These are phyloP conservation scores for Pseudopodoces humilis DNA, from an alignment of 2,113 vertebrate genomes.

Conservation along the genomic window DNA sequence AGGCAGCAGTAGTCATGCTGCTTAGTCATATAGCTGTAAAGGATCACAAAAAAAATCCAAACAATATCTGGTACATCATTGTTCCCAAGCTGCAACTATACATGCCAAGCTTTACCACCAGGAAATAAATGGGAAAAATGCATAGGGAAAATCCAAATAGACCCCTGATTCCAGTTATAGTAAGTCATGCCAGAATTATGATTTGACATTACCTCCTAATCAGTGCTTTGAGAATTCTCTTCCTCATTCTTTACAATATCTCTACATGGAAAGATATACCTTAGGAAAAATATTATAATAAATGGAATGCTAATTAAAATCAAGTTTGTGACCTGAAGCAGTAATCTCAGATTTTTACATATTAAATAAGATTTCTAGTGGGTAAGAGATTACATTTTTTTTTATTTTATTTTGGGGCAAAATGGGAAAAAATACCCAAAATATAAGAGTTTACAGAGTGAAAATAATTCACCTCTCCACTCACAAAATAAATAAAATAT, in stretches of 20 bases:
- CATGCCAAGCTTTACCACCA: background rate
- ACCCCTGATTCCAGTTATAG: background rate
- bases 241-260: background rate
- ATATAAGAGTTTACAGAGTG: background rate
- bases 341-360: background rate
- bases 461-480: background rate
- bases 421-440: background rate
- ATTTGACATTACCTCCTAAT: slow-evolving; percentile 6
- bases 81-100: slow-evolving; percentile 1
- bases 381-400: background rate
- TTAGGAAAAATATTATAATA: background rate
- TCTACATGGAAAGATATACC: background rate
- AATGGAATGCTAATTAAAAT: background rate
- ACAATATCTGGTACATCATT: background rate
- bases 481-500: background rate
- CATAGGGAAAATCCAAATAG: background rate
- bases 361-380: background rate
- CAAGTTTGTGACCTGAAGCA: background rate
- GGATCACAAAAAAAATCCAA: background rate
- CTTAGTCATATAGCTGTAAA: background rate
- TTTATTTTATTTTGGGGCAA: background rate
- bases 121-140: background rate
- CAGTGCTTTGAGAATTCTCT: slow-evolving; percentile 4
- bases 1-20: background rate
- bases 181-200: background rate